phyloP scores from a whole-genome alignment of 2,113 vertebrate species.

The Gavia stellata region DNA sequence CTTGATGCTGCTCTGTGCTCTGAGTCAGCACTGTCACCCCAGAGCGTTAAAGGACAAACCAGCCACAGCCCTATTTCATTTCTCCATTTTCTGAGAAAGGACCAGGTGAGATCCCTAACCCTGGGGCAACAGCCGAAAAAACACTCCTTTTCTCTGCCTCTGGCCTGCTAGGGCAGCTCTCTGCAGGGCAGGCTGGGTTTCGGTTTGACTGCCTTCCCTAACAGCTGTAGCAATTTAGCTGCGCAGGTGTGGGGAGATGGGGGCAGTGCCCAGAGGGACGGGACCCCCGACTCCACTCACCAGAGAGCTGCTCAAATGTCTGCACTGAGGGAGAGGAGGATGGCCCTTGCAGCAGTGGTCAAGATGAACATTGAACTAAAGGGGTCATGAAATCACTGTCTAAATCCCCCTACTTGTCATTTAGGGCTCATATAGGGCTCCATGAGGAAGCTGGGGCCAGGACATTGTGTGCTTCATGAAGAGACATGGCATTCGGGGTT shows the following conservation, averaged over 20 bases:
- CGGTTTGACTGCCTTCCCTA: background rate
- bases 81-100: background rate
- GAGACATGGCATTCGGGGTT: rapidly evolving
- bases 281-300: background rate
- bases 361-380: background rate
- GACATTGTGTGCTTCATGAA: background rate
- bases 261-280: background rate
- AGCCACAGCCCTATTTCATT: background rate
- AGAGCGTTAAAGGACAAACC: background rate
- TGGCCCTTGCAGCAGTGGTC: background rate
- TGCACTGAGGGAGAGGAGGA: background rate
- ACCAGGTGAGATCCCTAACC: background rate
- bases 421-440: background rate
- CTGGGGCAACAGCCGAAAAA: background rate
- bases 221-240: background rate
- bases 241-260: rapidly evolving
- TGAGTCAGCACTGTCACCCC: background rate
- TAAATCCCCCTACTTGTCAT: background rate
- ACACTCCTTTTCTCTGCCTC: background rate
- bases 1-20: background rate
- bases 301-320: background rate
- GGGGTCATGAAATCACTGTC: background rate
- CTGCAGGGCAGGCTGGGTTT: background rate
- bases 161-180: background rate
- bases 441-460: background rate